phyloP scores from a whole-genome alignment of 2,797 vertebrate species.

The Rhincodon typus region DNA sequence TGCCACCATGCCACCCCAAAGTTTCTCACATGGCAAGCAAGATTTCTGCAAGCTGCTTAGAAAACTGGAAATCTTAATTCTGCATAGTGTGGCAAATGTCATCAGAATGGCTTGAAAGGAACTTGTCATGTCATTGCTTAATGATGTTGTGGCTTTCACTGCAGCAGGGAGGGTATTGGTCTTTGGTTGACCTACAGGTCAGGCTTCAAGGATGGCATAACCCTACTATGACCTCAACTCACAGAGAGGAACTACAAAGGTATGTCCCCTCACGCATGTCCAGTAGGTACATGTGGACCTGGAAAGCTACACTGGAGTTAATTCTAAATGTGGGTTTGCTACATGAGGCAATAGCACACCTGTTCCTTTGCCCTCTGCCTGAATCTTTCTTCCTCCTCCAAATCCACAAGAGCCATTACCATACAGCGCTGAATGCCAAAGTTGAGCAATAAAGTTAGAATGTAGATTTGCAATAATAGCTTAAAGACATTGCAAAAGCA shows the following conservation, averaged over 20 bases:
- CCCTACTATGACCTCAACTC: background rate
- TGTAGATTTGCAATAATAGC: background rate
- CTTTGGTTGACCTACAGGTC: background rate
- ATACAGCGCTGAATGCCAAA: background rate
- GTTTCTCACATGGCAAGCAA: background rate
- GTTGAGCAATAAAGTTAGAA: background rate
- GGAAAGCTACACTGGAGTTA: background rate
- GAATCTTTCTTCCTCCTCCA: background rate
- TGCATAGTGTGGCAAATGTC: background rate
- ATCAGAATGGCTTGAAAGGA: background rate
- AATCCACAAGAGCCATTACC: background rate
- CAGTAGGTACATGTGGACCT: background rate
- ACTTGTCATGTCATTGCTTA: background rate
- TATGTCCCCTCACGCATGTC: background rate
- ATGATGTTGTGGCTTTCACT: background rate
- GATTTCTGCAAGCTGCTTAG: background rate
- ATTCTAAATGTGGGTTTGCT: background rate
- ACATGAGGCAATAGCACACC: too few relatives aligned
- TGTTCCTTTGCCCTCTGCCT: background rate
- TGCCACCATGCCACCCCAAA: background rate
- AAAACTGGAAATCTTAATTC: background rate
- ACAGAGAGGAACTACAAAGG: background rate
- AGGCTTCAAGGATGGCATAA: background rate
- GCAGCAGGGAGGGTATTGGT: background rate
- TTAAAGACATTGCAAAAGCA: background rate